Evolutionary conservation across 1,140 invertebrate species (phyloP), one percentile per base, ranked within the genome.

Genomic region (Philotrypesis tridentata): DNA sequence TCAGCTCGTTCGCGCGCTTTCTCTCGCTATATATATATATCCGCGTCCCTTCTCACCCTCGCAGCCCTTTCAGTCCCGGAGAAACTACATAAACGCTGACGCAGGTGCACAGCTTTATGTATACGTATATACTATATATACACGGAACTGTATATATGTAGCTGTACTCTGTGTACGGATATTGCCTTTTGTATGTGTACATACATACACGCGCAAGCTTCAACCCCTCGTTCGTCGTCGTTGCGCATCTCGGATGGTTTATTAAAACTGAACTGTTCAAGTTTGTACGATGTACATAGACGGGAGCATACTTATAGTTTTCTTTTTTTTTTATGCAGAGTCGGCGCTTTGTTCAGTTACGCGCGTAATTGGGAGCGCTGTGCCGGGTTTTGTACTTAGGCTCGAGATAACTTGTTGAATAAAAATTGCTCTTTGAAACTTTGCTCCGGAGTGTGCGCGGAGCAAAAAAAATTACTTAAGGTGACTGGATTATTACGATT

Each of bases 261-360:
- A 65, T 76, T 76, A 76, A 76, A 63, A 65, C n/a, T 31, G 73
- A 76, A 65, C 60, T 76, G n/a, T 27, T 37, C 11, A 77, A 77
- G 40, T 77, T 77, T 77, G 40, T 48, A 27, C 61, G 23, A 21
- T n/a, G 33, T 68, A 55, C 17, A 48, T 48, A 23, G n/a, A n/a
- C n/a, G n/a, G n/a, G n/a, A n/a, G n/a, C n/a, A n/a, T n/a, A n/a
- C n/a, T n/a, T n/a, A n/a, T n/a, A n/a, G n/a, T n/a, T n/a, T n/a
- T n/a, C n/a, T n/a, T n/a, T n/a, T 12, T 37, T 76, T 31, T 63
- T 17, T 63, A 63, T 27, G 73, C 29, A 31, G 60, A 75, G 37
- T 14, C 7, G 31, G 12, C n/a, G n/a, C 72, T 31, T 61, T 74
- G 60, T 55, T 74, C 60, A 43, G 25, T 25, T 31, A 60, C 72